A percentile compares a stretch with the other conserved stretches of the same genome.
These are phyloP conservation scores for Acanthisitta chloris DNA, from an alignment of 2,113 vertebrate genomes.

Conservation along the genomic window DNA sequence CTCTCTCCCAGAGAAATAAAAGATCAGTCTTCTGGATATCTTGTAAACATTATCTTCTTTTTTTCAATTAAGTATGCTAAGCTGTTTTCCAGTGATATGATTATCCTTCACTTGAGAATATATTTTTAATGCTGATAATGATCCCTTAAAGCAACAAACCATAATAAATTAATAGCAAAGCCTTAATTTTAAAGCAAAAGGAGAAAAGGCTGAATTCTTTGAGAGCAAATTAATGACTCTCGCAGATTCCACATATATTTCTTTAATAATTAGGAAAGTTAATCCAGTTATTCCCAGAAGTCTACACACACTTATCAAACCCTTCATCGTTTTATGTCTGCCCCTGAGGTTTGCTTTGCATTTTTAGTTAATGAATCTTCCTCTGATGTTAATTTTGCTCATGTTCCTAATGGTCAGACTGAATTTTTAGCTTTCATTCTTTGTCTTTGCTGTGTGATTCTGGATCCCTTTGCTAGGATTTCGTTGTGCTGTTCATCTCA, in stretches of 20 bases:
- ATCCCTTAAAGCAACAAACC: not conserved
- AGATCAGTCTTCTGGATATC: not conserved
- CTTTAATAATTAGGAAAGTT: not conserved
- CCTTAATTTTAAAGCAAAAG: not conserved
- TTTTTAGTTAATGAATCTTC: not conserved
- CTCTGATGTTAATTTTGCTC: not conserved
- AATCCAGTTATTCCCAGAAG: not conserved
- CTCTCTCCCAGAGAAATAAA: not conserved
- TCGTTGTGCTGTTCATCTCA: not conserved
- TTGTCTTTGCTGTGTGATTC: not conserved
- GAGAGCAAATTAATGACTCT: not conserved
- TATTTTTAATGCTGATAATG: not conserved
- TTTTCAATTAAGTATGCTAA: not conserved
- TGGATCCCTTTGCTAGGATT: not conserved
- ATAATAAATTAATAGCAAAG: not conserved
- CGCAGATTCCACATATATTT: not conserved
- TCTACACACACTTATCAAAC: not conserved
- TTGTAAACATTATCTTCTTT: not conserved
- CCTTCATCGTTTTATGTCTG: not conserved
- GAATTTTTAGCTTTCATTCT: not conserved
- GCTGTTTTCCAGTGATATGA: not conserved
- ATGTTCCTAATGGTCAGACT: not conserved
- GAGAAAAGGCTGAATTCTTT: not conserved
- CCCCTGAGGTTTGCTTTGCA: not conserved
- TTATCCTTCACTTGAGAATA: not conserved